phyloP scores from a whole-genome alignment of 2,797 vertebrate genomes.

The Thaleichthys pacificus region DNA sequence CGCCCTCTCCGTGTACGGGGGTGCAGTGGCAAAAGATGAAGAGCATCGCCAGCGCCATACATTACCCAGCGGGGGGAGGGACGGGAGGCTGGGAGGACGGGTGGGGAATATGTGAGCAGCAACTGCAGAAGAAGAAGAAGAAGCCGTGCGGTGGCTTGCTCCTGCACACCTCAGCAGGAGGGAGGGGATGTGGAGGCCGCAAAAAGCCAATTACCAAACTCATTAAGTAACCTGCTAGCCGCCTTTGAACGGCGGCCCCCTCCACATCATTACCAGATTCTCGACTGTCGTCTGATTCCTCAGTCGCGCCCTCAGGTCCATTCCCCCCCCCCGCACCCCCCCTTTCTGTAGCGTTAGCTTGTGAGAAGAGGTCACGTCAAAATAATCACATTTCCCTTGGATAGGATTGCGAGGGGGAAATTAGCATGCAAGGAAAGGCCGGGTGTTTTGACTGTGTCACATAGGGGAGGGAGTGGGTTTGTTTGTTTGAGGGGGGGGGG shows the following conservation, averaged over 20 bases:
- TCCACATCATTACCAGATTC: conserved; percentile 54
- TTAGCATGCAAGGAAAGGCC: not conserved
- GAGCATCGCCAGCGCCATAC: conserved; percentile 33
- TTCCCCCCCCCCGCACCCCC: not conserved
- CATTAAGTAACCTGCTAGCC: conserved; percentile 74
- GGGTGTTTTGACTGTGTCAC: not conserved
- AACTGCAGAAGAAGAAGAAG: conserved; percentile 11
- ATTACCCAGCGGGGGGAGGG: conserved; percentile 25
- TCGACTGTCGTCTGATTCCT: conserved; percentile 46
- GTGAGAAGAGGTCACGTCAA: conserved; percentile 35
- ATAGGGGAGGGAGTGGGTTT: not conserved
- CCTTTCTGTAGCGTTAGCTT: conserved; percentile 28
- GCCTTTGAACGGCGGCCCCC: conserved; percentile 66
- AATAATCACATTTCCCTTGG: conserved; percentile 50
- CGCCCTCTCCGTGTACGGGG: conserved; percentile 27
- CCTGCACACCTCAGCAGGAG: conserved; percentile 65
- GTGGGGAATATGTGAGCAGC: conserved; percentile 24
- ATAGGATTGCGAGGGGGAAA: conserved; percentile 20
- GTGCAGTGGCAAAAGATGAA: conserved; percentile 38
- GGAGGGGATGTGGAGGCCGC: conserved; percentile 59
- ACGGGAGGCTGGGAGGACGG: conserved; percentile 6
- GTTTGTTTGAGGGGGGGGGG: not conserved
- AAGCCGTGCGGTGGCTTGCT: conserved; percentile 36
- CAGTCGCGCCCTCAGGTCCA: conserved; percentile 30
- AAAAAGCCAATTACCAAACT: conserved; percentile 79